A percentile compares a stretch with the other conserved stretches of the same genome.
Conservation (phyloP, 2,888 invertebrate species). For the Rutpela maculata region DNA sequence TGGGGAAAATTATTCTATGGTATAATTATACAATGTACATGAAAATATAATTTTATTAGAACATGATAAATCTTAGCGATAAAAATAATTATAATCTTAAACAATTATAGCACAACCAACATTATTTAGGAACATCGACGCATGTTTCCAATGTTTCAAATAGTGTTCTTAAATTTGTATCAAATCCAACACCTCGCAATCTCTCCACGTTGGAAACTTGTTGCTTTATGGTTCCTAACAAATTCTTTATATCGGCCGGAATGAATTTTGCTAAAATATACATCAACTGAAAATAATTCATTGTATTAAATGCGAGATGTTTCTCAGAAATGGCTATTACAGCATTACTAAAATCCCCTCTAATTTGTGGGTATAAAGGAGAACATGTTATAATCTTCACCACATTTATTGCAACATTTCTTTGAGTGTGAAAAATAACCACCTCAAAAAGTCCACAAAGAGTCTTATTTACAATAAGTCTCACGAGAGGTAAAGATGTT, state of each 20-base stretch:
- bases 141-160: constrained; percentile 64
- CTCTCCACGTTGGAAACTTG: constrained; percentile 72
- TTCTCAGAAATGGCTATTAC: constrained; percentile 70
- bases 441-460: constrained; percentile 67
- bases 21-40: not conserved
- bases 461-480: constrained; percentile 61
- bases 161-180: constrained; percentile 71
- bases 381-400: constrained; percentile 64
- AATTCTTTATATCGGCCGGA: constrained; percentile 66
- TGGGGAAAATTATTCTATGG: too few relatives aligned
- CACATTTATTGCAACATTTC: constrained; percentile 63
- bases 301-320: constrained; percentile 73
- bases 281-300: constrained; percentile 71
- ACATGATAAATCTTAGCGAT: not conserved
- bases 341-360: constrained; percentile 63
- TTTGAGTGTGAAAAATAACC: constrained; percentile 68
- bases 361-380: constrained; percentile 61
- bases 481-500: constrained; percentile 56
- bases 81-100: not conserved
- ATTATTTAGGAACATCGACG: constrained; percentile 37
- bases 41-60: not conserved
- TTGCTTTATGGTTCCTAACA: constrained; percentile 68
- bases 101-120: not conserved
- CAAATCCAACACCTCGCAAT: constrained; percentile 74
- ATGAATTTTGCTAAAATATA: constrained; percentile 67